These are phyloP conservation scores for Podabrus alpinus DNA, from an alignment of 2,888 invertebrate species.

Conservation along the genomic window DNA sequence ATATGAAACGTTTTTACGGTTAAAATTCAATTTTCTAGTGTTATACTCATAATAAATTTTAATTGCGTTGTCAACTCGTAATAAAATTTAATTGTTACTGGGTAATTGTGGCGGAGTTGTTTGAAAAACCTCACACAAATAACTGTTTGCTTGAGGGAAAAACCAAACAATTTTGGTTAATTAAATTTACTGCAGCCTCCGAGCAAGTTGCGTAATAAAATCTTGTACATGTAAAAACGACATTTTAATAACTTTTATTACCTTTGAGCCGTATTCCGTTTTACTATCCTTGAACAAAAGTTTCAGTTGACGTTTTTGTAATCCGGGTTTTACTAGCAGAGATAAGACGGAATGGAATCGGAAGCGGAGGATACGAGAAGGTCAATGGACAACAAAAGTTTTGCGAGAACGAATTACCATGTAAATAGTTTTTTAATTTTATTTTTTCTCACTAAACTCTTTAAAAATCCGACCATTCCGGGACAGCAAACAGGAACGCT, in stretches of 20 bases:
- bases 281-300: not conserved
- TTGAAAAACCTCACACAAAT: not conserved
- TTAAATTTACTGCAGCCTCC: not conserved
- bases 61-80: not conserved
- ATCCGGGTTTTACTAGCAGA: not conserved
- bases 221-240: not conserved
- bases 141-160: not conserved
- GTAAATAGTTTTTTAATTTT: not conserved
- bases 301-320: not conserved
- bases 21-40: not conserved
- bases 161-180: not conserved
- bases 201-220: not conserved
- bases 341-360: not conserved
- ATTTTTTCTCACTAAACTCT: not conserved
- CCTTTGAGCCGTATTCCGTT: not conserved
- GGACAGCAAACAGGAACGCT: not conserved
- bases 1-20: not conserved
- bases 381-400: not conserved
- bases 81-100: not conserved
- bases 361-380: not conserved
- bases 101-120: not conserved
- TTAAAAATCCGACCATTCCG: not conserved
- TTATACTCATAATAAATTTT: not conserved
- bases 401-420: not conserved
- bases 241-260: not conserved